phyloP scores from a whole-genome alignment of 2,113 vertebrate species.

The Mus pahari region DNA sequence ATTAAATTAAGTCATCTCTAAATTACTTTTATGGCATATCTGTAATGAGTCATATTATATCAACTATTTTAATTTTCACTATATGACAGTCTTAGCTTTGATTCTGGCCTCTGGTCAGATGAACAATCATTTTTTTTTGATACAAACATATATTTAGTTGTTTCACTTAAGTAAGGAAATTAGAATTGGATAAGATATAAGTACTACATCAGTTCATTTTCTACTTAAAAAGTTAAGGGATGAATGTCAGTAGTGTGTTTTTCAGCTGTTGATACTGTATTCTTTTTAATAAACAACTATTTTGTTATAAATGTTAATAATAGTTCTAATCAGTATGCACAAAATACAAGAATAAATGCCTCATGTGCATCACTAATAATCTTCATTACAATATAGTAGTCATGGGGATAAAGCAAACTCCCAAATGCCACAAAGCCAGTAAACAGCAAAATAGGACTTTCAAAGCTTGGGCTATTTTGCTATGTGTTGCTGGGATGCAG shows the following conservation, averaged over 20 bases:
- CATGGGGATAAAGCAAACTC: background rate
- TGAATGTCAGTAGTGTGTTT: background rate
- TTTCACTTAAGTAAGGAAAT: conserved; percentile 23
- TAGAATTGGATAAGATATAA: background rate
- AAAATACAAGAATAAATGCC: background rate
- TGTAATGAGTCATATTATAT: conserved; percentile 7
- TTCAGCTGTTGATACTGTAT: background rate
- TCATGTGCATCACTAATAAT: background rate
- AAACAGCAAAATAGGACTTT: background rate
- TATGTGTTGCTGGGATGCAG: background rate
- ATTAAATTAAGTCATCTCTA: background rate
- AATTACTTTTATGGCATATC: conserved; percentile 18
- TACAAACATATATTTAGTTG: background rate
- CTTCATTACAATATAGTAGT: background rate
- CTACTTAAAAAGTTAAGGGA: background rate
- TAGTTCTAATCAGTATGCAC: background rate
- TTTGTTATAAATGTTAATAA: background rate
- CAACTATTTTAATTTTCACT: conserved; percentile 7
- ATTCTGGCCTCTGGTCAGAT: background rate
- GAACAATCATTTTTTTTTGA: background rate
- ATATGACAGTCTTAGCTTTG: background rate
- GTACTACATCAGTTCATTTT: background rate
- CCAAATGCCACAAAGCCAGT: background rate
- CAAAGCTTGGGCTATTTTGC: background rate
- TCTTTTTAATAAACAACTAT: conserved; percentile 42